Evolutionary conservation across 2,888 invertebrate genomes (phyloP).

Genomic region (Rhyacophila evoluta): DNA sequence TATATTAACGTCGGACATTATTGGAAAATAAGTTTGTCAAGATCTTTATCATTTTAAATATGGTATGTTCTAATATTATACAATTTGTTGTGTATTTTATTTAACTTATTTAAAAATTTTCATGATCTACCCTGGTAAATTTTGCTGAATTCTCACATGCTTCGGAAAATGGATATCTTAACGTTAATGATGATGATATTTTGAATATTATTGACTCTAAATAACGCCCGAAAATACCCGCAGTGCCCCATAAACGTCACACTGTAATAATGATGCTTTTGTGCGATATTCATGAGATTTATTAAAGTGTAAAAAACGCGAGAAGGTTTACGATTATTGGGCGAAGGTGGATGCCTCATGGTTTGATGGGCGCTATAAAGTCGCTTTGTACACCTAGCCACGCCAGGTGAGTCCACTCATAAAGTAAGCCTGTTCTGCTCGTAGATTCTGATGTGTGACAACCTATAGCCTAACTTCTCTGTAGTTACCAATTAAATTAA

Average conservation of each 20-base stretch:
- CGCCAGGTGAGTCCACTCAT: not conserved
- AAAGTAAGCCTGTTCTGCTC: too few species aligned
- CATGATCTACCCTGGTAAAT: too few species aligned
- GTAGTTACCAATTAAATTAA: too few species aligned
- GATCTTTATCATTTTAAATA: too few species aligned
- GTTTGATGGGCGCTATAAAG: slow-evolving; percentile 21
- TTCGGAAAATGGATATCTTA: not conserved
- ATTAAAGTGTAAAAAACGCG: slow-evolving; percentile 22
- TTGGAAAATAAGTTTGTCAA: too few species aligned
- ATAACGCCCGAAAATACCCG: slow-evolving; percentile 19
- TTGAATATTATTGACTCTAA: slow-evolving; percentile 22
- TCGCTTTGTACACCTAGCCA: not conserved
- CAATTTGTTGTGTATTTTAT: too few species aligned
- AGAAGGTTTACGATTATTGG: slow-evolving; percentile 22
- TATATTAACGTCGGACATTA: too few species aligned
- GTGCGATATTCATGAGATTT: slow-evolving; percentile 24
- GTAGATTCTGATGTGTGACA: too few species aligned
- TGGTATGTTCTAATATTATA: too few species aligned
- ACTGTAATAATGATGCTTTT: slow-evolving; percentile 13
- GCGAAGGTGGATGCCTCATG: slow-evolving; percentile 17
- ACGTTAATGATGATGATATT: slow-evolving; percentile 14
- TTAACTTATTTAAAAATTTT: too few species aligned
- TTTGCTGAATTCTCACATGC: not conserved
- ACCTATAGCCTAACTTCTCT: too few species aligned
- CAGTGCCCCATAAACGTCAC: slow-evolving; percentile 14